A percentile compares a stretch with the other conserved stretches of the same genome.
Conservation (phyloP, 2,797 vertebrate genomes). For the Manis pentadactyla region DNA sequence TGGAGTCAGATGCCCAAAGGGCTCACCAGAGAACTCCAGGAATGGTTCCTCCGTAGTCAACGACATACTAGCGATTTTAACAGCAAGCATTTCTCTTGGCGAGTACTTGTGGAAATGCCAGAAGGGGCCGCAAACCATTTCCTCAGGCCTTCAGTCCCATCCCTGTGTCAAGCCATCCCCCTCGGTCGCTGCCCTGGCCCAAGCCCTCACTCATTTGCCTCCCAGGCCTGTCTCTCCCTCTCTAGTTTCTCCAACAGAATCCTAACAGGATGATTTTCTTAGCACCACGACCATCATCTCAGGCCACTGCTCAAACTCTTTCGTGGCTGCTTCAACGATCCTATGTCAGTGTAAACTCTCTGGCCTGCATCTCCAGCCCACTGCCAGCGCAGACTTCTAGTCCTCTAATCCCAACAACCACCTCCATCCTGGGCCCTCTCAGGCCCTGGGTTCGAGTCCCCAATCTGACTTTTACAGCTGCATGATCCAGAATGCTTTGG, state of each 20-base stretch:
- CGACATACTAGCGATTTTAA: neutral
- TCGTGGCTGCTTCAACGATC: neutral
- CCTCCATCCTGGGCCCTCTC: neutral
- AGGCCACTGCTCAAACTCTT: neutral
- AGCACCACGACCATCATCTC: neutral
- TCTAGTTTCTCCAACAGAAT: slow-evolving; percentile 6
- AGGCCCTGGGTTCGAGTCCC: neutral
- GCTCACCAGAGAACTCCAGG: neutral
- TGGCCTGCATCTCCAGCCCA: neutral
- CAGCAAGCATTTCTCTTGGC: neutral
- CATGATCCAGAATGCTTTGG: neutral
- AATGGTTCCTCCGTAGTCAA: neutral
- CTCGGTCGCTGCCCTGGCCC: neutral
- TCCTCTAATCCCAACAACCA: neutral
- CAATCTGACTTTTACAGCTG: neutral
- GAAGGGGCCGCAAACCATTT: neutral
- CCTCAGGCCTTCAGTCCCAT: neutral
- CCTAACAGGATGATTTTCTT: neutral
- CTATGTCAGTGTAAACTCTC: neutral
- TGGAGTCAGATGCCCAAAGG: neutral
- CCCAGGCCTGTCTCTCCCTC: neutral
- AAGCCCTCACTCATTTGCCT: neutral
- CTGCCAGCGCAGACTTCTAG: neutral
- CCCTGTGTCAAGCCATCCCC: neutral
- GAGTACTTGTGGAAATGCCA: neutral